These are phyloP conservation scores for Scaeva pyrastri DNA, from an alignment of 2,888 invertebrate species.

Conservation along the genomic window DNA sequence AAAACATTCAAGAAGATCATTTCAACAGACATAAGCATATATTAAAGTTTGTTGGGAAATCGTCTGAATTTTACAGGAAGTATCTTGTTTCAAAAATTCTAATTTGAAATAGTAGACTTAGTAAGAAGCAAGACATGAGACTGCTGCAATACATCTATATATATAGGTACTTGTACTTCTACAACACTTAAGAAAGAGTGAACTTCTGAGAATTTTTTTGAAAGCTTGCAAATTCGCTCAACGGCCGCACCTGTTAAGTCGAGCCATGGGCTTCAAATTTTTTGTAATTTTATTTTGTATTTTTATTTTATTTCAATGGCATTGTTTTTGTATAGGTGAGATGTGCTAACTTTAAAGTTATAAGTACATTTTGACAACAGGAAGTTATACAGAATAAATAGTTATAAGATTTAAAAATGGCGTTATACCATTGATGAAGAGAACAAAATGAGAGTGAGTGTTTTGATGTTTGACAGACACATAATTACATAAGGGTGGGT, in stretches of 20 bases:
- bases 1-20: constrained; percentile 3
- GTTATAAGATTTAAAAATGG: background rate
- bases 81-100: constrained; percentile 65
- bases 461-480: no score
- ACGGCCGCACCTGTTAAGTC: constrained; percentile 60
- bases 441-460: background rate
- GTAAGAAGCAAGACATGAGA: constrained; percentile 21
- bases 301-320: background rate
- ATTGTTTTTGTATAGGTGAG: background rate
- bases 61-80: constrained; percentile 57
- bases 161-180: no score
- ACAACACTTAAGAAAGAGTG: constrained; percentile 8
- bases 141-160: constrained; percentile 18
- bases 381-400: constrained; percentile 1
- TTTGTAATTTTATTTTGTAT: no score
- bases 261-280: background rate
- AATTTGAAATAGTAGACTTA: constrained; percentile 41
- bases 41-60: constrained; percentile 34
- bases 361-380: background rate
- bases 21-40: constrained; percentile 47
- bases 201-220: constrained; percentile 60
- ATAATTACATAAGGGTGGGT: no score
- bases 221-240: constrained; percentile 59
- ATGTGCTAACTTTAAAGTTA: background rate
- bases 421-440: background rate